phyloP scores from a whole-genome alignment of 1,140 invertebrate species.

The Drosophila arawakana region DNA sequence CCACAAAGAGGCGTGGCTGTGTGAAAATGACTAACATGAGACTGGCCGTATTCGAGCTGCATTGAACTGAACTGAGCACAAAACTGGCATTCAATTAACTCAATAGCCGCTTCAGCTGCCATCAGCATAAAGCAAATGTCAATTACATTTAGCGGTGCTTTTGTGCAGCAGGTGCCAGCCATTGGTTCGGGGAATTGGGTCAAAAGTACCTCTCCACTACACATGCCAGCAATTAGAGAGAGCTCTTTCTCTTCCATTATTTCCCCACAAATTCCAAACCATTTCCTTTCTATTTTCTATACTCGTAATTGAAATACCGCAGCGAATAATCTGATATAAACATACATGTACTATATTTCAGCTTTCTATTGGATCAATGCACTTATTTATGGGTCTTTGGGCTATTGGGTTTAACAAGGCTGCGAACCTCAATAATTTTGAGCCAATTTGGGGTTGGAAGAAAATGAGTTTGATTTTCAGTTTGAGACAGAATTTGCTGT shows the following conservation, averaged over 20 bases:
- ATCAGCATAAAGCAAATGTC: constrained; percentile 52
- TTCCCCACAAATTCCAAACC: constrained; percentile 5
- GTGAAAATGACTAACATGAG: constrained; percentile 50
- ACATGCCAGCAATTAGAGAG: constrained; percentile 4
- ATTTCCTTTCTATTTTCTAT: constrained; percentile 6
- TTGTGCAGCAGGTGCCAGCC: constrained; percentile 17
- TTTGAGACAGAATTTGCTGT: neutral
- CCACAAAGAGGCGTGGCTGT: constrained; percentile 9
- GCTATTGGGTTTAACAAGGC: neutral
- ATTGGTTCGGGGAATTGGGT: constrained; percentile 10
- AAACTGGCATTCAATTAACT: constrained; percentile 71
- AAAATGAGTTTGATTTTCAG: no score
- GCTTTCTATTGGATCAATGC: neutral
- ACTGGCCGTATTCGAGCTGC: constrained; percentile 4
- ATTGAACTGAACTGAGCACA: constrained; percentile 15
- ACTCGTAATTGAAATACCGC: neutral
- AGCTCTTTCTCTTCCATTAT: neutral
- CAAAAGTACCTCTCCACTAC: neutral
- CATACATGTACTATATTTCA: neutral
- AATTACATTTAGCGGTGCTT: constrained; percentile 44
- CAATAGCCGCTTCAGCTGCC: constrained; percentile 37
- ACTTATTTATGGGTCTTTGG: neutral
- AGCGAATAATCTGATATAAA: neutral
- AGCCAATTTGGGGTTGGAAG: neutral
- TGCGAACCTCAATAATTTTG: neutral